phyloP scores from a whole-genome alignment of 2,113 vertebrate genomes.

The Vulpes vulpes region DNA sequence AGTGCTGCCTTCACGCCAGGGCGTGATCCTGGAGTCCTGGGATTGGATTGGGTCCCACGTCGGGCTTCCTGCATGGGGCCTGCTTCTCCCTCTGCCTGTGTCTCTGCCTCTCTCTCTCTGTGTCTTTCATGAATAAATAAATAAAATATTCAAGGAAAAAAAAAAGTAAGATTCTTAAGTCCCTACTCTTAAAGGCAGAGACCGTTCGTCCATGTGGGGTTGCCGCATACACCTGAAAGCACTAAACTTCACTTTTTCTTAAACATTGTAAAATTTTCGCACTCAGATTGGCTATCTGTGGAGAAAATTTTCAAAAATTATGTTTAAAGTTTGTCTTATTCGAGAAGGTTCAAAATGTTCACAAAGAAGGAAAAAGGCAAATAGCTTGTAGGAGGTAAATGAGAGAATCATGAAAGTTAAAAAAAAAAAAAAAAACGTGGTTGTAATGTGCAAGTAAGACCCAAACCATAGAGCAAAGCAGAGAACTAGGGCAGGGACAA shows the following conservation, averaged over 20 bases:
- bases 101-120: no score
- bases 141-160: no score
- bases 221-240: fast-evolving
- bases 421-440: neutral
- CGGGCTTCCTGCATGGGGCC: no score
- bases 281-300: neutral
- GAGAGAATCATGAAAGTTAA: neutral
- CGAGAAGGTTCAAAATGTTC: neutral
- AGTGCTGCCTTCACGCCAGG: no score
- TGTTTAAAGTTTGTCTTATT: neutral
- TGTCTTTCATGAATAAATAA: no score
- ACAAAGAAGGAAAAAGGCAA: neutral
- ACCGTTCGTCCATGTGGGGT: neutral
- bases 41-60: no score
- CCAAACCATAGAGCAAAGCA: neutral
- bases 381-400: neutral
- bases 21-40: no score
- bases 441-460: neutral
- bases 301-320: neutral
- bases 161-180: neutral
- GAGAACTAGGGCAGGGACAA: neutral
- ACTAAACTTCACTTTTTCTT: neutral
- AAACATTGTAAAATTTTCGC: neutral
- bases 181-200: neutral
- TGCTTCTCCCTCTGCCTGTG: no score